Conservation (phyloP, 2,888 invertebrate genomes). For the Cephus sareptanus region DNA sequence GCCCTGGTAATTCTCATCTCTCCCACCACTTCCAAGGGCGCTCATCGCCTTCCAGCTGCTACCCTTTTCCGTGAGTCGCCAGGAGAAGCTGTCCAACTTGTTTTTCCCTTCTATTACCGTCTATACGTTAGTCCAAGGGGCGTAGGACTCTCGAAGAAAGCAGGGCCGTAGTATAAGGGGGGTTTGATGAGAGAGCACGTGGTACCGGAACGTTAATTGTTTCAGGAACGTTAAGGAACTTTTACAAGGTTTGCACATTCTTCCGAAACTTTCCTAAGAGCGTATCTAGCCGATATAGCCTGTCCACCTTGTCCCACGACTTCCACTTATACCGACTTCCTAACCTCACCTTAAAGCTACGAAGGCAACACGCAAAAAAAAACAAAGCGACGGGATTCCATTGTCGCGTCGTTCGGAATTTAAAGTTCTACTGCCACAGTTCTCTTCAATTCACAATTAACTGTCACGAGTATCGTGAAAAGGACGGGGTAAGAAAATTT, state of each 20-base stretch:
- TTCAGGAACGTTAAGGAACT: slow-evolving; percentile 20
- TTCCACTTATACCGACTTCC: too few relatives aligned
- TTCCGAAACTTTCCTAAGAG: slow-evolving; percentile 29
- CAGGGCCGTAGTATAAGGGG: background rate
- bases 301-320: too few relatives aligned
- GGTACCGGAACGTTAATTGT: slow-evolving; percentile 30
- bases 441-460: too few relatives aligned
- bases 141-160: background rate
- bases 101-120: slow-evolving; percentile 15
- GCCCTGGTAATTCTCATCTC: slow-evolving; percentile 12
- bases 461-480: too few relatives aligned
- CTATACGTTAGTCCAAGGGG: slow-evolving; percentile 27
- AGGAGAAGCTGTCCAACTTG: slow-evolving; percentile 26
- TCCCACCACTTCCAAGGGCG: background rate
- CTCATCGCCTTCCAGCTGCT: background rate
- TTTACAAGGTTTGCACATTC: slow-evolving; percentile 21
- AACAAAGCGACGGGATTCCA: too few relatives aligned
- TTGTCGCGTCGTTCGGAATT: too few relatives aligned
- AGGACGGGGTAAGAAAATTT: too few relatives aligned
- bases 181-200: too few relatives aligned
- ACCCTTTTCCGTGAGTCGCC: slow-evolving; percentile 9
- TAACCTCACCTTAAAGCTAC: too few relatives aligned
- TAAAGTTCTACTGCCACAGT: too few relatives aligned
- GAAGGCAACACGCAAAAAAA: too few relatives aligned
- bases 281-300: slow-evolving; percentile 15